Evolutionary conservation across 2,797 vertebrate species (phyloP).

Genomic region (Staurois parvus): DNA sequence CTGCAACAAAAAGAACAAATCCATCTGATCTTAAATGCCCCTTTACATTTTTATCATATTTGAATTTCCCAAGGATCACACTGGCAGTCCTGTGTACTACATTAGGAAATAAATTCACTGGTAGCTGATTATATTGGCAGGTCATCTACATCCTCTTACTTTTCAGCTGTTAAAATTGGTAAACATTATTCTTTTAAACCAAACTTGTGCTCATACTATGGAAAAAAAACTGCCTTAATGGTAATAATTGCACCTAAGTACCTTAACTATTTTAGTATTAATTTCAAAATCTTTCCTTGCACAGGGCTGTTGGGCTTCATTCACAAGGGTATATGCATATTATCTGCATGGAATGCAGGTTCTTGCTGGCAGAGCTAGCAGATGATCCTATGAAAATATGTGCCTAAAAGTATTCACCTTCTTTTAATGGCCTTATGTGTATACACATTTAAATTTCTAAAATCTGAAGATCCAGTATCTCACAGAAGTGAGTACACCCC

Average conservation of each 20-base stretch:
- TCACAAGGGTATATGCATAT: too few relatives aligned
- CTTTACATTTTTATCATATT: not conserved
- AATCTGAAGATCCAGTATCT: too few relatives aligned
- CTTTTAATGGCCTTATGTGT: too few relatives aligned
- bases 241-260: not conserved
- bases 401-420: too few relatives aligned
- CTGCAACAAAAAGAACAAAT: not conserved
- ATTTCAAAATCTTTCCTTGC: too few relatives aligned
- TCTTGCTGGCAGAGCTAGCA: too few relatives aligned
- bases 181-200: slow-evolving; percentile 27
- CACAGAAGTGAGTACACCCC: too few relatives aligned
- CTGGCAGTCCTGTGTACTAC: not conserved
- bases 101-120: not conserved
- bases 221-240: not conserved
- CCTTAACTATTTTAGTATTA: not conserved
- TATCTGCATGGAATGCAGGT: too few relatives aligned
- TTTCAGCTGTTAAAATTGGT: slow-evolving; percentile 12
- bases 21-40: too few relatives aligned
- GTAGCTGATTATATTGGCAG: not conserved
- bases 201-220: not conserved
- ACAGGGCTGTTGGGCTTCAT: too few relatives aligned
- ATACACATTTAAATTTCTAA: too few relatives aligned
- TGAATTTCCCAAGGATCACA: not conserved
- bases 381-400: too few relatives aligned
- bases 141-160: not conserved